Base-by-base conservation (phyloP, 1,140 invertebrate species). In the Tetramorium alpestre region DNA sequence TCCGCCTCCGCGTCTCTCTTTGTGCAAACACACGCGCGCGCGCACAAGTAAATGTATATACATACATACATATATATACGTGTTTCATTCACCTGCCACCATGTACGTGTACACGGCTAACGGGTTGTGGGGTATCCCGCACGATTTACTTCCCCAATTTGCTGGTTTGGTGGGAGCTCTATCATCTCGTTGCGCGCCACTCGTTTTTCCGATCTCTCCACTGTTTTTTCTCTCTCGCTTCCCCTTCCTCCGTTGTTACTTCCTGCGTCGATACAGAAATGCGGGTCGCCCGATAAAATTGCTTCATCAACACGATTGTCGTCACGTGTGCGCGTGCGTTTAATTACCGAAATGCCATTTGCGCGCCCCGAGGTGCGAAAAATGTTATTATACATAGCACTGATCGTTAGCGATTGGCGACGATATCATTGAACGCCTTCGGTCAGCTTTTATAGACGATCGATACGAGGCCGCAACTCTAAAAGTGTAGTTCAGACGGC, bases 101-200 rank as follows among this genome's bases (percentile, higher is more conserved):
- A 18, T 65, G 75, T 73, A 87, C 76, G 76, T 56, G 77, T 75
- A 67, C 77, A 28, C 67, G 76, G 47, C 51, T 72, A 69, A 60
- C 49, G 41, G 44, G 41, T 54, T 58, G 49, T 54, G 49, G 44
- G 41, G 13, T 64, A 64, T 49, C 75, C 25, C 22, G 73, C 69
- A 84, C 54, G 80, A 84, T 84, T 84, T 84, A 84, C 80, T 84
- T 84, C 69, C 41, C 80, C 80, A 84, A 84, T 84, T 84, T 84
- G 54, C 69, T 84, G 54, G 51, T 81, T 81, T 81, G 64, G 80
- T 75, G 69, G 70, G 41, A 84, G 80, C 69, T 84, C 54, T 75
- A 84, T 84, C 80, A 84, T 84, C 70, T 84, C 80, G 69, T 73
- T 77, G 72, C n/a, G 28, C 65, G 28, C 80, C 49, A 33, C 62